Conservation (phyloP, 2,888 invertebrate species). For the Lepetodrilus schrolli region DNA sequence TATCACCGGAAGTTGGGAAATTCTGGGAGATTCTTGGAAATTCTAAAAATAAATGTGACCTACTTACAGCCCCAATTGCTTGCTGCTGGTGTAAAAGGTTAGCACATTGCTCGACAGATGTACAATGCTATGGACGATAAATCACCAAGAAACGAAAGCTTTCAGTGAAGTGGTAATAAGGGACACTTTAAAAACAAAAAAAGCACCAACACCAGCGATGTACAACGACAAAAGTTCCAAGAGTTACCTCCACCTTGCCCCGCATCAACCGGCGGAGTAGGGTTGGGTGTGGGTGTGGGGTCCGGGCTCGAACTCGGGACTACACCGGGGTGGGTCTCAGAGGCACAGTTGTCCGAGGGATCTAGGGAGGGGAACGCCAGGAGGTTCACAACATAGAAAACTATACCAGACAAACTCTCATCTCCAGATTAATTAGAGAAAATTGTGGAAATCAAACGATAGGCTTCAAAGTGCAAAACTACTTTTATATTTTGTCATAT, state of each 20-base stretch:
- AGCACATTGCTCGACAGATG: no score
- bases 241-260: slow-evolving; percentile 32
- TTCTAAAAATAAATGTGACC: no score
- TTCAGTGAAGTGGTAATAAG: not conserved
- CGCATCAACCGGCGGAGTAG: not conserved
- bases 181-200: not conserved
- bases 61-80: no score
- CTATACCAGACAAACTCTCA: no score
- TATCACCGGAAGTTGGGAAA: no score
- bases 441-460: no score
- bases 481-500: no score
- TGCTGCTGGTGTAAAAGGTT: no score
- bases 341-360: not conserved
- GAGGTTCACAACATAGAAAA: no score
- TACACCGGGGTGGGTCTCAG: not conserved
- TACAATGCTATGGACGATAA: not conserved
- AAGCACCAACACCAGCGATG: not conserved
- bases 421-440: no score
- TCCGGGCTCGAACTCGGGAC: not conserved
- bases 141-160: not conserved
- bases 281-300: not conserved
- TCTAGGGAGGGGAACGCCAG: not conserved
- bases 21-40: no score
- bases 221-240: not conserved
- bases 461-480: no score